Evolutionary conservation across 2,113 vertebrate genomes (phyloP).

Genomic region (Athene noctua): DNA sequence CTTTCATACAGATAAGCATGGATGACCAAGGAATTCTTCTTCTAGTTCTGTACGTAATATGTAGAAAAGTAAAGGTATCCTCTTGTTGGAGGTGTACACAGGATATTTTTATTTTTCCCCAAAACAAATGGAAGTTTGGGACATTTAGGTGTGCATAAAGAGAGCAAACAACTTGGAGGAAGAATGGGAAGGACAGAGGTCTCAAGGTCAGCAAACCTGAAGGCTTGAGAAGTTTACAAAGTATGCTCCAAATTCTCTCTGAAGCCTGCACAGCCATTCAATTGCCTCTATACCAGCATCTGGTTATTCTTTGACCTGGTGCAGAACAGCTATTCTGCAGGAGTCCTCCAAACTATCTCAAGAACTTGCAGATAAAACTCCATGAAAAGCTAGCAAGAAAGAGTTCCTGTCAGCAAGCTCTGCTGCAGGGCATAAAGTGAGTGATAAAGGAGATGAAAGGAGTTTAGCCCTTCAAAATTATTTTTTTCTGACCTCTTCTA

Average conservation of each 20-base stretch:
- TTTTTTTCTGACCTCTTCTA: neutral
- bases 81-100: neutral
- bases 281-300: neutral
- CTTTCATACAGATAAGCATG: neutral
- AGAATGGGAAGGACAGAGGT: neutral
- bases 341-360: neutral
- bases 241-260: neutral
- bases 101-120: neutral
- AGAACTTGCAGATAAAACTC: neutral
- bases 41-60: neutral
- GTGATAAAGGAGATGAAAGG: neutral
- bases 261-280: neutral
- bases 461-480: neutral
- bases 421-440: neutral
- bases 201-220: neutral
- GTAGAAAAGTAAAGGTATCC: neutral
- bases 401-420: neutral
- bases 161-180: rapidly evolving
- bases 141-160: neutral
- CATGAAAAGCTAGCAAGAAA: neutral
- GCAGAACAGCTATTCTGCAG: neutral
- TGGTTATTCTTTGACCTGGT: neutral
- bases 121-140: neutral
- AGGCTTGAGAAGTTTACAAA: neutral
- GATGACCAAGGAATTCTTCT: neutral